A percentile compares a stretch with the other conserved stretches of the same genome.
phyloP scores from a whole-genome alignment of 2,797 vertebrate species.

The Enteromius trimaculatus region DNA sequence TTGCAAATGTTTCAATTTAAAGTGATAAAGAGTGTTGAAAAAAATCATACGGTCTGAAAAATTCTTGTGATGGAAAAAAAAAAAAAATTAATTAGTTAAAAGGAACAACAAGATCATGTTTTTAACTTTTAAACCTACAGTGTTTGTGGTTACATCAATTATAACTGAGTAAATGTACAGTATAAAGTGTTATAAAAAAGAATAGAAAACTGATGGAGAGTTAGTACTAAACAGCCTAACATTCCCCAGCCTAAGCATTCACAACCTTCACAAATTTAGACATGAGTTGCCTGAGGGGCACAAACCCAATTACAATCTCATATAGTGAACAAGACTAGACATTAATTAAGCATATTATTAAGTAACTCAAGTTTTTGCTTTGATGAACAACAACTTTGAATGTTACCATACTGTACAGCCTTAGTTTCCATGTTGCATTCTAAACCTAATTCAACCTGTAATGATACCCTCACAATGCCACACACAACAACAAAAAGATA shows the following conservation, averaged over 20 bases:
- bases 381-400: neutral
- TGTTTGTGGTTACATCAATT: neutral
- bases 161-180: too few species aligned
- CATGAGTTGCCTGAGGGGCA: neutral
- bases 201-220: neutral
- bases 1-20: slow-evolving; percentile 14
- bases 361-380: neutral
- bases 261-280: slow-evolving; percentile 8
- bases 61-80: neutral
- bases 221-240: neutral
- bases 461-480: slow-evolving; percentile 27
- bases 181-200: neutral
- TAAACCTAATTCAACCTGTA: slow-evolving; percentile 1
- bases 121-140: neutral
- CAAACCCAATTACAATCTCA: slow-evolving; percentile 33
- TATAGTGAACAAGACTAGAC: neutral
- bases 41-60: slow-evolving; percentile 3
- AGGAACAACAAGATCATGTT: neutral
- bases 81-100: neutral
- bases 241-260: neutral
- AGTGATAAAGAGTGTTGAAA: slow-evolving; percentile 23
- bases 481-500: slow-evolving; percentile 39
- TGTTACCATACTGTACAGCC: neutral
- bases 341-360: slow-evolving; percentile 7
- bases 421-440: neutral